Evolutionary conservation across 2,888 invertebrate genomes (phyloP).

Genomic region (Phytoseiulus persimilis): DNA sequence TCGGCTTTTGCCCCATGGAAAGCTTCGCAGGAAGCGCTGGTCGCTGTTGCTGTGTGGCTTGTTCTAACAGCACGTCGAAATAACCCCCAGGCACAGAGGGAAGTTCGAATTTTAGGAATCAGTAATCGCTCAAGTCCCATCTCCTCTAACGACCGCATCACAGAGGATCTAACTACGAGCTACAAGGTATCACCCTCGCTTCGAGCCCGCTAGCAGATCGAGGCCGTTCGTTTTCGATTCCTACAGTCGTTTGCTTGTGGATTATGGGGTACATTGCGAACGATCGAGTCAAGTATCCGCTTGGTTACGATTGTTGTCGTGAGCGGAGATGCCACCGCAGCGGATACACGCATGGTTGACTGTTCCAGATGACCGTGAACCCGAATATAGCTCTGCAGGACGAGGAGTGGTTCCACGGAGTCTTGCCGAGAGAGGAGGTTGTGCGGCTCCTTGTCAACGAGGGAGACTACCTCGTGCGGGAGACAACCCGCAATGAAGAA

Average conservation of each 20-base stretch:
- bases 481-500: conserved; percentile 82
- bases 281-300: too few relatives aligned
- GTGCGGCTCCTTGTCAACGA: conserved; percentile 79
- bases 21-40: neutral
- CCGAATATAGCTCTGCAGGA: conserved; percentile 58
- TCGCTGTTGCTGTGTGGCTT: neutral
- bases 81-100: neutral
- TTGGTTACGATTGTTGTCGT: too few relatives aligned
- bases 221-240: too few relatives aligned
- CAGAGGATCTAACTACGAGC: neutral
- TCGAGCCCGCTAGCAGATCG: neutral
- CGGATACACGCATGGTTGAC: too few relatives aligned
- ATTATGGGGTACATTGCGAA: too few relatives aligned
- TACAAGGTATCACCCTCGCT: neutral
- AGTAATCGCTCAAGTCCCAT: neutral
- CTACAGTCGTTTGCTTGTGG: too few relatives aligned
- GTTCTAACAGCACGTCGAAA: neutral
- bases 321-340: too few relatives aligned
- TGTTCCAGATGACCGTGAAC: conserved; percentile 42
- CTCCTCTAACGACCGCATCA: neutral
- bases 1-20: neutral
- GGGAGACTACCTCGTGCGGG: conserved; percentile 86
- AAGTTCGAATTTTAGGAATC: neutral
- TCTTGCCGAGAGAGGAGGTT: conserved; percentile 87
- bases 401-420: conserved; percentile 96